Conservation (phyloP, 1,140 invertebrate genomes). For the Aphidius gifuensis region DNA sequence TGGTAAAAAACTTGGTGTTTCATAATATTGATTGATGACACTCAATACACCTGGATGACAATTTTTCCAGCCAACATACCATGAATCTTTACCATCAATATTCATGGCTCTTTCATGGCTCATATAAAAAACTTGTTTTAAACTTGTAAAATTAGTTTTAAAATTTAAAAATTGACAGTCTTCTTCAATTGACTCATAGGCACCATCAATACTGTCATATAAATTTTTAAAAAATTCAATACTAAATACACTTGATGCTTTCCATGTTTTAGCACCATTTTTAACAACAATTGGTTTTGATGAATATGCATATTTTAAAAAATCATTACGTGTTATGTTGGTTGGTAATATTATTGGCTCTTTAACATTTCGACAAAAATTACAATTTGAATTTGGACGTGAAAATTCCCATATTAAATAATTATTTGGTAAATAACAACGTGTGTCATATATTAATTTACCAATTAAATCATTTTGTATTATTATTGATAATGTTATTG, state of each 20-base stretch:
- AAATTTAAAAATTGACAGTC: conserved; percentile 90
- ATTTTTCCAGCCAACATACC: conserved; percentile 93
- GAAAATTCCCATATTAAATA: conserved; percentile 82
- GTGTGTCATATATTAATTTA: conserved; percentile 45
- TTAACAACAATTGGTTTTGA: conserved; percentile 79
- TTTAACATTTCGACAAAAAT: conserved; percentile 65
- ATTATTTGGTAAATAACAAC: conserved; percentile 78
- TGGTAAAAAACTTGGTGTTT: conserved; percentile 83
- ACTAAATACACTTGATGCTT: conserved; percentile 68
- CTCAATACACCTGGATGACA: conserved; percentile 77
- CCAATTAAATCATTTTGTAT: conserved; percentile 3
- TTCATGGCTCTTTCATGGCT: conserved; percentile 63
- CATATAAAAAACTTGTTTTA: conserved; percentile 80
- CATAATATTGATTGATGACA: conserved; percentile 75
- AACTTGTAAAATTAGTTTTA: conserved; percentile 75
- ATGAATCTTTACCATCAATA: conserved; percentile 63
- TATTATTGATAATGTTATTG: conserved; percentile 8
- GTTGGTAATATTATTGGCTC: conserved; percentile 66
- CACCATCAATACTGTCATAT: conserved; percentile 65
- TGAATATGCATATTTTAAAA: conserved; percentile 72
- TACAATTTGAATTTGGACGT: conserved; percentile 76
- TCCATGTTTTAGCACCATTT: conserved; percentile 73
- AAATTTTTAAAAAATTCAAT: conserved; percentile 75
- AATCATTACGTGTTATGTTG: conserved; percentile 62
- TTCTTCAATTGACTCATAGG: conserved; percentile 67